phyloP scores from a whole-genome alignment of 2,113 vertebrate genomes.

The Sander lucioperca region DNA sequence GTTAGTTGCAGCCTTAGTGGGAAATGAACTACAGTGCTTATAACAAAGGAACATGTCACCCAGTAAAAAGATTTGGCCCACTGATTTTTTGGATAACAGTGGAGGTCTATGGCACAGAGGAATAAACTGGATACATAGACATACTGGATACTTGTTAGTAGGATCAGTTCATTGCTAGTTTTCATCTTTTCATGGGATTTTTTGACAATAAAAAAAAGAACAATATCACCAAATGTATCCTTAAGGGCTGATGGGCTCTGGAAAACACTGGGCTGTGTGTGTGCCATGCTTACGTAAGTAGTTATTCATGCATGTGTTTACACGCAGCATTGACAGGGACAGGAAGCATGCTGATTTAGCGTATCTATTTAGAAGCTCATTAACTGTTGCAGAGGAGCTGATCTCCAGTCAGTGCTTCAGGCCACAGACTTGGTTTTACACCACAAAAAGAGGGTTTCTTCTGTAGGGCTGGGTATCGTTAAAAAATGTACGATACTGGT shows the following conservation, averaged over 20 bases:
- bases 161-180: not conserved
- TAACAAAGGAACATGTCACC: not conserved
- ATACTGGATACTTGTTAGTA: not conserved
- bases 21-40: not conserved
- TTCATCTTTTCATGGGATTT: not conserved
- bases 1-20: not conserved
- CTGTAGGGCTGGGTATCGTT: no score
- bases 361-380: conserved; percentile 63
- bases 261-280: not conserved
- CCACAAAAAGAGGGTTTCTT: conserved; percentile 14
- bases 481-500: no score
- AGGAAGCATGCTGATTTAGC: conserved; percentile 51
- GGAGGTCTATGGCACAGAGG: not conserved
- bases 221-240: not conserved
- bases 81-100: not conserved
- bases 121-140: not conserved
- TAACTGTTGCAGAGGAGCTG: conserved; percentile 51
- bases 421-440: conserved; percentile 21
- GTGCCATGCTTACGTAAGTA: not conserved
- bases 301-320: conserved; percentile 10
- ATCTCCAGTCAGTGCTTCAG: conserved; percentile 28
- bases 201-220: not conserved
- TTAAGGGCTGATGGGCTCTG: not conserved
- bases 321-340: conserved; percentile 17
- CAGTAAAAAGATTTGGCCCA: not conserved